These are phyloP conservation scores for Tinea semifulvella DNA, from an alignment of 2,888 invertebrate genomes.

Conservation along the genomic window DNA sequence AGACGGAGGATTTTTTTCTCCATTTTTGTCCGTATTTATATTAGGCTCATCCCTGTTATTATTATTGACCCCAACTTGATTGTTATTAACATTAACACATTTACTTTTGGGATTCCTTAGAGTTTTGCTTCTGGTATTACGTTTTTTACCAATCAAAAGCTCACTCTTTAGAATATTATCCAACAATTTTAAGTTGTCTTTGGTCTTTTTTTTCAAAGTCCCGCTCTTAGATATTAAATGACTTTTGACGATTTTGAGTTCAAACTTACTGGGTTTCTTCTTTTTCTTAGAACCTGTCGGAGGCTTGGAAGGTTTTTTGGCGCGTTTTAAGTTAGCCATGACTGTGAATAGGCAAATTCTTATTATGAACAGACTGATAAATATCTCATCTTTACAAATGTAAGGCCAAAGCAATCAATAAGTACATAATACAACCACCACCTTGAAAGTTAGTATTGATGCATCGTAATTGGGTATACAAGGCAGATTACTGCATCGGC, in stretches of 20 bases:
- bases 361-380: neutral
- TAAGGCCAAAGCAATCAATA: slow-evolving; percentile 11
- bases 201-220: slow-evolving; percentile 28
- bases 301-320: slow-evolving; percentile 35
- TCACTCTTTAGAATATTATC: slow-evolving; percentile 46
- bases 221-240: slow-evolving; percentile 30
- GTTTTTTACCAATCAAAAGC: slow-evolving; percentile 34
- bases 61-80: slow-evolving; percentile 1
- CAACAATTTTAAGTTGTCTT: slow-evolving; percentile 33
- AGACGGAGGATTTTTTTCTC: too few relatives aligned
- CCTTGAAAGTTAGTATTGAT: slow-evolving; percentile 13
- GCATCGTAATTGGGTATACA: slow-evolving; percentile 9
- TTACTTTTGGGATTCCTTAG: neutral
- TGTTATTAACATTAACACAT: slow-evolving; percentile 14
- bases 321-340: slow-evolving; percentile 56
- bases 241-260: slow-evolving; percentile 16
- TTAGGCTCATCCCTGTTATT: neutral
- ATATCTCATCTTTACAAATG: slow-evolving; percentile 2
- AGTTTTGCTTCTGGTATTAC: slow-evolving; percentile 10
- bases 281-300: neutral
- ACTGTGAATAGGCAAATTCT: neutral
- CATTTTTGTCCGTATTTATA: slow-evolving; percentile 16
- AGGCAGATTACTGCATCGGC: neutral
- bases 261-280: slow-evolving; percentile 14
- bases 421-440: slow-evolving; percentile 8